Evolutionary conservation across 2,113 vertebrate species (phyloP).

Genomic region (Damaliscus lunatus): DNA sequence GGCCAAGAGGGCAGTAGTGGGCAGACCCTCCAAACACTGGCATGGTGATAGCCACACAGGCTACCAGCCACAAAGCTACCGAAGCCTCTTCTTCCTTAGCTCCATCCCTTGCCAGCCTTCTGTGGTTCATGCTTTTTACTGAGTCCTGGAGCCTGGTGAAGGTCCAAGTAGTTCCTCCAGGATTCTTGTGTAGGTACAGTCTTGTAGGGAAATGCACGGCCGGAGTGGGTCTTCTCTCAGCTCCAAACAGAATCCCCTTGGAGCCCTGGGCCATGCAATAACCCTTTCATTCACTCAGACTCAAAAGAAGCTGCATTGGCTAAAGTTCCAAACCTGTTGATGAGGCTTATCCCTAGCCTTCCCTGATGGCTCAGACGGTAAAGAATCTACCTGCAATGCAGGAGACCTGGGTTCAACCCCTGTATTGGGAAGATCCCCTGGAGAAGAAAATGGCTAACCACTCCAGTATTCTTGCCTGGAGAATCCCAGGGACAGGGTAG

Average conservation of each 20-base stretch:
- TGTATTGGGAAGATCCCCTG: background rate
- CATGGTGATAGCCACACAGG: background rate
- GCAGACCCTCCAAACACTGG: background rate
- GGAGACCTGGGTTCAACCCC: background rate
- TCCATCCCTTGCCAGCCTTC: background rate
- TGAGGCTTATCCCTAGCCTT: background rate
- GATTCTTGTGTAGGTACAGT: background rate
- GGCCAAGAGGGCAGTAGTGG: background rate
- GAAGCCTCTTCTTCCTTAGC: background rate
- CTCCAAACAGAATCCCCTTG: background rate
- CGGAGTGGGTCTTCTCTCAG: background rate
- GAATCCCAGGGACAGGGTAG: background rate
- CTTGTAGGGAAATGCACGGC: background rate
- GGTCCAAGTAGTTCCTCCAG: background rate
- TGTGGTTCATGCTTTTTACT: background rate
- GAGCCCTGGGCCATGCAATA: background rate
- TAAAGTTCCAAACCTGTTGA: background rate
- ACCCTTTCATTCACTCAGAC: background rate
- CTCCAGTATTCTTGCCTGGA: background rate
- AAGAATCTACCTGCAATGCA: background rate
- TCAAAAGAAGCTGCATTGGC: background rate
- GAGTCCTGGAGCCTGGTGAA: background rate
- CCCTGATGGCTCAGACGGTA: background rate
- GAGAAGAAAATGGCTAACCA: background rate
- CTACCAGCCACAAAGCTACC: background rate